Evolutionary conservation across 2,113 vertebrate genomes (phyloP).

Genomic region (Salvelinus fontinalis): DNA sequence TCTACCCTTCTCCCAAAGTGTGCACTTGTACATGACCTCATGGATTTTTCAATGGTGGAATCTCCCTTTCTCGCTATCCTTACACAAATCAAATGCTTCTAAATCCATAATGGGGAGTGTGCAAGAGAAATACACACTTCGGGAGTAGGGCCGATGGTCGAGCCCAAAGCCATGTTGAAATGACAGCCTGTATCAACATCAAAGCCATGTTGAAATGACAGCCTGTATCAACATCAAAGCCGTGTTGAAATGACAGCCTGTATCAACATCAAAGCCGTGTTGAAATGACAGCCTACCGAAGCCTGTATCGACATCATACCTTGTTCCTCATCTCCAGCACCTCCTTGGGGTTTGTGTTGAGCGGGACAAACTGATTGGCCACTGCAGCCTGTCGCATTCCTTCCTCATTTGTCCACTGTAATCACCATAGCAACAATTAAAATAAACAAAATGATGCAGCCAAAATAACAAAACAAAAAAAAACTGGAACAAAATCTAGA

Average conservation of each 20-base stretch:
- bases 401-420: constrained; percentile 98
- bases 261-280: neutral
- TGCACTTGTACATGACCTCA: too few relatives aligned
- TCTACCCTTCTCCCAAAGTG: too few relatives aligned
- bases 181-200: neutral
- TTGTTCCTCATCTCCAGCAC: constrained; percentile 99
- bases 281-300: too few relatives aligned
- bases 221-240: neutral
- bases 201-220: neutral
- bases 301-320: constrained; percentile 68
- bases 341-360: constrained; percentile 98
- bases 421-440: constrained; percentile 72
- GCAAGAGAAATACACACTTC: neutral
- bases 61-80: neutral
- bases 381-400: constrained; percentile 86
- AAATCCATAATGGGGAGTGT: neutral
- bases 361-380: constrained; percentile 97
- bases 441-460: constrained; percentile 15
- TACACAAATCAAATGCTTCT: neutral
- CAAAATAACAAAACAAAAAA: constrained; percentile 21
- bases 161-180: neutral
- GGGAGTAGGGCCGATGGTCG: neutral
- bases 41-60: too few relatives aligned
- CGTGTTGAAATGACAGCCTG: neutral
- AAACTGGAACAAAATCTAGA: constrained; percentile 48